phyloP scores from a whole-genome alignment of 2,888 invertebrate genomes.

The Sphaerophoria taeniata region DNA sequence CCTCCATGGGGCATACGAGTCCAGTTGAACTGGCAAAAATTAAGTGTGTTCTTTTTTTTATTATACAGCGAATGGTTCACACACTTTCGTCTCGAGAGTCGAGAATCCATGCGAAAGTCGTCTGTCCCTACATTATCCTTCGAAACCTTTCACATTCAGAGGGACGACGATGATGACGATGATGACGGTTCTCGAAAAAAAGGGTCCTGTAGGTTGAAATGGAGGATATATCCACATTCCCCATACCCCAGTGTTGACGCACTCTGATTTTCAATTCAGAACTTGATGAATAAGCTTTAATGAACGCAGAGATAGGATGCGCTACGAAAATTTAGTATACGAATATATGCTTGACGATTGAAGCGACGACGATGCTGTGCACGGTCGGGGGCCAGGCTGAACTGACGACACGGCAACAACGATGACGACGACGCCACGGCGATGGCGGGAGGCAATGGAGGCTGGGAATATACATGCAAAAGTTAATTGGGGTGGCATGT shows the following conservation, averaged over 20 bases:
- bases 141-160: constrained; percentile 5
- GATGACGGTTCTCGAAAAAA: neutral
- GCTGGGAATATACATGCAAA: constrained; percentile 57
- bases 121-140: constrained; percentile 13
- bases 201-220: neutral
- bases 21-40: constrained; percentile 57
- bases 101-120: neutral
- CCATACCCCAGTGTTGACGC: constrained; percentile 57
- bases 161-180: neutral
- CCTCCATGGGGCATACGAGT: neutral
- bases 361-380: too few relatives aligned
- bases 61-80: constrained; percentile 61
- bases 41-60: constrained; percentile 63
- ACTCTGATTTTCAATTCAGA: constrained; percentile 74
- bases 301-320: constrained; percentile 65
- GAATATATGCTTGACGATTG: neutral
- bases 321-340: constrained; percentile 15
- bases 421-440: too few relatives aligned
- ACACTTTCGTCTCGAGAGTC: constrained; percentile 33
- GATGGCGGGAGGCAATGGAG: neutral
- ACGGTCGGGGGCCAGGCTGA: too few relatives aligned
- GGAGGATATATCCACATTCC: constrained; percentile 15
- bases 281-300: constrained; percentile 75
- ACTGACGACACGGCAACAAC: too few relatives aligned
- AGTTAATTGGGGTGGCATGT: constrained; percentile 73